Conservation (phyloP, 2,888 invertebrate species). For the Trissolcus japonicus region DNA sequence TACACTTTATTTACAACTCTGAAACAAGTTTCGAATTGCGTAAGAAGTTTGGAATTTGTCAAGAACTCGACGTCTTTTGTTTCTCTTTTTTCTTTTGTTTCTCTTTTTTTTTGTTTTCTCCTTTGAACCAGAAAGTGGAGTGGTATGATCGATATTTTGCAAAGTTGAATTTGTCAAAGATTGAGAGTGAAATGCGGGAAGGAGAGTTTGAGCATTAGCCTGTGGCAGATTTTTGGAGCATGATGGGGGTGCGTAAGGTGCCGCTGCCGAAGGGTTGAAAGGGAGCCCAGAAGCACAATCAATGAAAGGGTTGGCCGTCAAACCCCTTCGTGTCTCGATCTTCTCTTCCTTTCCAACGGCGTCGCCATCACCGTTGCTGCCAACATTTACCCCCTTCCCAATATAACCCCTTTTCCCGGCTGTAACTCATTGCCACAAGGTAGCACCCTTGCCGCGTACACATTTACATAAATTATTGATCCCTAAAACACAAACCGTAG, state of each 20-base stretch:
- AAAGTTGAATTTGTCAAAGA: conserved; percentile 43
- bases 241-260: conserved; percentile 58
- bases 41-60: too few species aligned
- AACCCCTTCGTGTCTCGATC: conserved; percentile 75
- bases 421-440: conserved; percentile 76
- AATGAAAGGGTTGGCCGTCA: conserved; percentile 76
- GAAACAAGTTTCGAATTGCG: too few species aligned
- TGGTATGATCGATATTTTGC: conserved; percentile 21
- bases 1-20: neutral
- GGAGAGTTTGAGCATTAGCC: conserved; percentile 71
- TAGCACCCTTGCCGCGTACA: conserved; percentile 75
- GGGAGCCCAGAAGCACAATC: conserved; percentile 71
- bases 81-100: too few species aligned
- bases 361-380: conserved; percentile 61
- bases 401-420: conserved; percentile 65
- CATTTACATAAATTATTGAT: conserved; percentile 77
- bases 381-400: conserved; percentile 62
- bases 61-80: too few species aligned
- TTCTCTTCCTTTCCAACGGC: conserved; percentile 69
- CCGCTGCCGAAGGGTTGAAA: conserved; percentile 66
- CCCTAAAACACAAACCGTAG: conserved; percentile 73
- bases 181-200: conserved; percentile 19
- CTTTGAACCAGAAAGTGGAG: neutral
- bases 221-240: conserved; percentile 67
- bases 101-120: too few species aligned